Base-by-base conservation (phyloP, 2,113 vertebrate genomes). In the Ahaetulla prasina region DNA sequence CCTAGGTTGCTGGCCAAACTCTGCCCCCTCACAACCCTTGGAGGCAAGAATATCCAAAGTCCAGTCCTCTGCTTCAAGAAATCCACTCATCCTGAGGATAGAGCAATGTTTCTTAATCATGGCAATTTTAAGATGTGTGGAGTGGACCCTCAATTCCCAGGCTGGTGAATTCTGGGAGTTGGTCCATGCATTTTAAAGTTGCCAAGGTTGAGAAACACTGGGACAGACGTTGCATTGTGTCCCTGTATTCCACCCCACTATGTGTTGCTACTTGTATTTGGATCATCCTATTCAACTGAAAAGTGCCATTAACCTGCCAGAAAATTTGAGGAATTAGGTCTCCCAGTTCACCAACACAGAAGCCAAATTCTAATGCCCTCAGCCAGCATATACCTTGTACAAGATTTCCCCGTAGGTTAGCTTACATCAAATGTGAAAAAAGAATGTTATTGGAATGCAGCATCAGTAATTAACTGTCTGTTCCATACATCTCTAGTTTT, bases 391-490 rank as follows among this genome's bases (percentile, higher is more conserved):
- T 7, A 89, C 30, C 14, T 89, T 16, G 14, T n/a, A 63, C n/a
- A 20, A 18, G 16, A 68, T 49, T 49, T 45, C 53, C 27, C 89
- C 50, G 50, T 8, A 85, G 27, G 50, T 50, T 80, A 68, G 50
- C 22, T 39, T 54, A 45, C 43, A n/a, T 43, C 43, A 4, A 47
- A 47, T 91, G 18, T 91, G 80, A 91, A 95, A 94, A 93, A 93
- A 94, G 22, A 35, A 20, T 86, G 45, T 84, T 93, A 53, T 93
- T 96, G 68, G 93, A 86, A 60, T 63, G 94, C 90, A 93, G 90
- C 92, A 22, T 94, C 53, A 80, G 94, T 12, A 90, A 22, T 87
- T 54, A 12, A 92, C 87, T 52, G 90, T 52, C 50, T 94, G 68
- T 91, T 93, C 49, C 30, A 49, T 35, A 23, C 54, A 89, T 84